A percentile compares a stretch with the other conserved stretches of the same genome.
phyloP scores from a whole-genome alignment of 2,113 vertebrate genomes.

The Eidolon helvum region DNA sequence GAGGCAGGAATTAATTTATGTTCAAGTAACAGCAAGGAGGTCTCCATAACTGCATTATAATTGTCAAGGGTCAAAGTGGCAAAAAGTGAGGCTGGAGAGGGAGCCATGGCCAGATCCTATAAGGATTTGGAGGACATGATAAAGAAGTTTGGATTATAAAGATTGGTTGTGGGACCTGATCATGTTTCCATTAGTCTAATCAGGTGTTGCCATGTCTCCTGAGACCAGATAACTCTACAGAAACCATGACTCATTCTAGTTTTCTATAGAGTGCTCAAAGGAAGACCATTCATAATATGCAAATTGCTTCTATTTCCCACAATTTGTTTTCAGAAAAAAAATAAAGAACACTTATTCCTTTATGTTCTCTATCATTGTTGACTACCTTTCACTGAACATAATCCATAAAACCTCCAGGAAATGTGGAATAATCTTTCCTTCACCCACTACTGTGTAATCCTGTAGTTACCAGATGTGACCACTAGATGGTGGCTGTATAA shows the following conservation, averaged over 20 bases:
- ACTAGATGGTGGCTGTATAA: constrained; percentile 60
- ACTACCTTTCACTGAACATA: not conserved
- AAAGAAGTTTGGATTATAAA: not conserved
- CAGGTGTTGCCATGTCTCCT: not conserved
- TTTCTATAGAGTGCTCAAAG: not conserved
- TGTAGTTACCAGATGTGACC: constrained; percentile 15
- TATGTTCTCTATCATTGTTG: not conserved
- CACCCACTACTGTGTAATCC: not conserved
- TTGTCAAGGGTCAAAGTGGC: not conserved
- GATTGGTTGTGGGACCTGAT: not conserved
- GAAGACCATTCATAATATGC: not conserved
- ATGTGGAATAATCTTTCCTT: not conserved
- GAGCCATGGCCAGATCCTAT: not conserved
- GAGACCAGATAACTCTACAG: not conserved
- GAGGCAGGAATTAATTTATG: not conserved
- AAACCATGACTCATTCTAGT: not conserved
- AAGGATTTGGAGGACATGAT: not conserved
- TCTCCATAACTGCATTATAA: not conserved
- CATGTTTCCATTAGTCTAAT: not conserved
- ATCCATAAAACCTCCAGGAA: not conserved
- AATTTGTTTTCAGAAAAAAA: not conserved
- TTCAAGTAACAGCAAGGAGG: not conserved
- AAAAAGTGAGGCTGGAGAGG: not conserved
- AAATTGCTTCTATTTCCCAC: not conserved
- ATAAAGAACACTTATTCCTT: not conserved